phyloP scores from a whole-genome alignment of 2,888 invertebrate species.

The Cotesia congregata region DNA sequence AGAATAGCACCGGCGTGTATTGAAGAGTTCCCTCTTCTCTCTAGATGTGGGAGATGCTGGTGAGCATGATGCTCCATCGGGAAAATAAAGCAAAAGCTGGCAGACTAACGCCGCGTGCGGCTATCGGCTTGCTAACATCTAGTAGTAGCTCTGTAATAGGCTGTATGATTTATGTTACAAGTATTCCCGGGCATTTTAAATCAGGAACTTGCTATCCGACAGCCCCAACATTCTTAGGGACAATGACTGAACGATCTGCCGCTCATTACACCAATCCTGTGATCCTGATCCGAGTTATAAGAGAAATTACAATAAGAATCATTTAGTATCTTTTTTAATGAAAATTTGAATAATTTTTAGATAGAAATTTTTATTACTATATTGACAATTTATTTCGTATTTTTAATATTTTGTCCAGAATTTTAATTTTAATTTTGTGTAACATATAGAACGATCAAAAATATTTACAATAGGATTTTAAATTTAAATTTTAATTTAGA shows the following conservation, averaged over 20 bases:
- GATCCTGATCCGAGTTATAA: too few species aligned
- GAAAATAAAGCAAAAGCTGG: slow-evolving; percentile 39
- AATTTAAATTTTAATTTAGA: too few species aligned
- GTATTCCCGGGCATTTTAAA: slow-evolving; percentile 59
- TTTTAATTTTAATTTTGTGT: too few species aligned
- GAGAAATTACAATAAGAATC: too few species aligned
- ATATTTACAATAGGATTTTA: too few species aligned
- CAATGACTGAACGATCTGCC: slow-evolving; percentile 61
- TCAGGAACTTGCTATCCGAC: slow-evolving; percentile 44
- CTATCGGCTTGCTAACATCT: slow-evolving; percentile 64
- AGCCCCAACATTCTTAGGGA: slow-evolving; percentile 56
- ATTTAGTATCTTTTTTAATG: too few species aligned
- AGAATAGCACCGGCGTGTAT: slow-evolving; percentile 33
- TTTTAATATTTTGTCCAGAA: too few species aligned
- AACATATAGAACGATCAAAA: too few species aligned
- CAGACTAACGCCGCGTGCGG: slow-evolving; percentile 49
- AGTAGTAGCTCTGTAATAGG: slow-evolving; percentile 65
- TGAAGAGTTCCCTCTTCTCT: slow-evolving; percentile 28
- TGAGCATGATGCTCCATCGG: slow-evolving; percentile 28
- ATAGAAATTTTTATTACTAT: too few species aligned
- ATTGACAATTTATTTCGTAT: too few species aligned
- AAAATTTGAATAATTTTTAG: too few species aligned
- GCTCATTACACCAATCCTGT: background rate
- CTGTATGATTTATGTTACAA: slow-evolving; percentile 67
- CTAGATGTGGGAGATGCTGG: slow-evolving; percentile 37